Evolutionary conservation across 2,113 vertebrate species (phyloP).

Genomic region (Eublepharis macularius): DNA sequence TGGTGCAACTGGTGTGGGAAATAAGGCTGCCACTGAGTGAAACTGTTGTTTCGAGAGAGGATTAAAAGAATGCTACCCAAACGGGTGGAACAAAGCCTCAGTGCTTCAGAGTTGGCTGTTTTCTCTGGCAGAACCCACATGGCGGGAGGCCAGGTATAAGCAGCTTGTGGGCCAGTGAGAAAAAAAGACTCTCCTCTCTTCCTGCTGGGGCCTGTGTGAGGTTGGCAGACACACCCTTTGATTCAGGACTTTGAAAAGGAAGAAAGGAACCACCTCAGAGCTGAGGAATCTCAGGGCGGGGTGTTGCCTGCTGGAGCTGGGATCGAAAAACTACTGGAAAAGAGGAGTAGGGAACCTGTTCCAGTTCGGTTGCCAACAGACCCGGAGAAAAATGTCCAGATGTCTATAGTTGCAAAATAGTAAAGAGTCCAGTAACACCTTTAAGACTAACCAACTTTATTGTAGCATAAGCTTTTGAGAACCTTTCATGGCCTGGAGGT

Average conservation of each 20-base stretch:
- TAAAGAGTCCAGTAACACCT: no score
- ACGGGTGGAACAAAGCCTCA: constrained; percentile 17
- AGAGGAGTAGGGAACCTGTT: no score
- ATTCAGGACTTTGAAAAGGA: constrained; percentile 22
- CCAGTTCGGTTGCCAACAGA: no score
- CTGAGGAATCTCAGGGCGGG: constrained; percentile 46
- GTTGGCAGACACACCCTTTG: constrained; percentile 42
- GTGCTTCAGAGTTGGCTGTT: constrained; percentile 19
- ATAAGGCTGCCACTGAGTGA: neutral
- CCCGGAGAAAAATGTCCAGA: no score
- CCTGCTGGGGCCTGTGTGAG: constrained; percentile 48
- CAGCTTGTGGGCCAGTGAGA: constrained; percentile 8
- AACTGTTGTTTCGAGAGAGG: neutral
- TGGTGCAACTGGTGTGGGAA: constrained; percentile 29
- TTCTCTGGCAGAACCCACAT: neutral
- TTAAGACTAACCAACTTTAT: no score
- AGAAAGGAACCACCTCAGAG: constrained; percentile 36
- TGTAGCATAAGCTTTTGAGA: no score
- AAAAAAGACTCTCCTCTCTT: neutral
- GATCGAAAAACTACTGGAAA: neutral
- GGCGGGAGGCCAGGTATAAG: constrained; percentile 17
- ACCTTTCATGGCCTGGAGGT: no score
- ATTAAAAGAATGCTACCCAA: constrained; percentile 12
- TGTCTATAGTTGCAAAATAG: no score
- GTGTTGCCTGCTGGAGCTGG: neutral